Conservation (phyloP, 2,888 invertebrate genomes). For the Stramonita haemastoma region DNA sequence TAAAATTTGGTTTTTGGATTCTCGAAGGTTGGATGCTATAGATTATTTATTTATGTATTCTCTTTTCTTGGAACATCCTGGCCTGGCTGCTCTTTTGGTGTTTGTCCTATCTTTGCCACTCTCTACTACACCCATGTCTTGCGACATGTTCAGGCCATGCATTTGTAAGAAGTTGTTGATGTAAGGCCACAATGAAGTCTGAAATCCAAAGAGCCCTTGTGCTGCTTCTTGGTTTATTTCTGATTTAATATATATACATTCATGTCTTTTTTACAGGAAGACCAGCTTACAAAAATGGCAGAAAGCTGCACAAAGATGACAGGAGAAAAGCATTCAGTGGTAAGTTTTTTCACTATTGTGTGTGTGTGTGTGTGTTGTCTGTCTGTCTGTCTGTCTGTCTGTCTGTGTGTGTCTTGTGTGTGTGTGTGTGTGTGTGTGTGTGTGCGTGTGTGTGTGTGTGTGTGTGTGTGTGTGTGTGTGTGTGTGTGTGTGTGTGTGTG, state of each 20-base stretch:
- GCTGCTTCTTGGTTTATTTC: too few species aligned
- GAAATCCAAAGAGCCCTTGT: too few species aligned
- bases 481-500: neutral
- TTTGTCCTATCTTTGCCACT: too few species aligned
- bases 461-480: too few species aligned
- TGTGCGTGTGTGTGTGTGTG: neutral
- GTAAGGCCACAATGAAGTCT: too few species aligned
- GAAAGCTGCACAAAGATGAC: slow-evolving; percentile 33
- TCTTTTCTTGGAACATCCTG: too few species aligned
- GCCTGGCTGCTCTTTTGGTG: too few species aligned
- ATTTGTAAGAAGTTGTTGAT: neutral
- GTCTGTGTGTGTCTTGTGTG: neutral
- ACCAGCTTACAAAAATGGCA: slow-evolving; percentile 23
- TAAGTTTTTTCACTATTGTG: neutral
- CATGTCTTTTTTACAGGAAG: slow-evolving; percentile 8
- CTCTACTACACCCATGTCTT: too few species aligned
- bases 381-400: neutral
- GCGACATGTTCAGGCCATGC: neutral
- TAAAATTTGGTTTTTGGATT: too few species aligned
- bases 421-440: neutral
- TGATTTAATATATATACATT: neutral
- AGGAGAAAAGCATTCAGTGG: slow-evolving; percentile 8
- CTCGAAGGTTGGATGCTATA: too few species aligned
- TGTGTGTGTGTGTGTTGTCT: too few species aligned
- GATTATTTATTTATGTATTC: too few species aligned